Evolutionary conservation across 1,140 invertebrate genomes (phyloP).

Genomic region (Thaumatotibia leucotreta): DNA sequence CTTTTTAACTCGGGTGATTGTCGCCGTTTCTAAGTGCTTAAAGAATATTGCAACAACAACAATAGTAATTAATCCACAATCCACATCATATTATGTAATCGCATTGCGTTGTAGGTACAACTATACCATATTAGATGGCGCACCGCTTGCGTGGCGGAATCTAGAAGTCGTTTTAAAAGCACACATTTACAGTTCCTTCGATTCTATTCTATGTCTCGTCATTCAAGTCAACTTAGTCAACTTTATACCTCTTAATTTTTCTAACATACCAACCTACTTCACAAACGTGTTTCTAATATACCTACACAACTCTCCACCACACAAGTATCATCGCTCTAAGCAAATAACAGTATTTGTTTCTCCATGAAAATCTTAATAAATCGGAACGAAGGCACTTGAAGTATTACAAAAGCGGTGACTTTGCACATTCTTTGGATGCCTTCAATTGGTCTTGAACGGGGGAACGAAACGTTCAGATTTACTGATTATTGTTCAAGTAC

Average conservation of each 20-base stretch:
- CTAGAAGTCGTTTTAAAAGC: too few relatives aligned
- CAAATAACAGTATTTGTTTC: conserved; percentile 4
- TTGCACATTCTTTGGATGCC: conserved; percentile 34
- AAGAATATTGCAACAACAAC: too few relatives aligned
- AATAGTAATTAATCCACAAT: too few relatives aligned
- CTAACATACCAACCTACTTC: neutral
- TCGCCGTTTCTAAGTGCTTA: too few relatives aligned
- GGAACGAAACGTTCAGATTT: neutral
- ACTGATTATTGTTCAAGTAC: neutral
- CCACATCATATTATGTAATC: too few relatives aligned
- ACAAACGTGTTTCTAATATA: neutral
- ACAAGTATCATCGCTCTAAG: neutral
- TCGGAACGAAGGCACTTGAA: neutral
- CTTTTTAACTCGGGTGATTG: too few relatives aligned
- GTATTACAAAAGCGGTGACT: conserved; percentile 14
- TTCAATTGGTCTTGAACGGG: conserved; percentile 26
- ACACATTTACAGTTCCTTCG: too few relatives aligned
- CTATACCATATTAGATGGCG: too few relatives aligned
- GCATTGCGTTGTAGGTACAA: too few relatives aligned
- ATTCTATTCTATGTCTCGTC: too few relatives aligned
- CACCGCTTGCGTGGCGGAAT: too few relatives aligned
- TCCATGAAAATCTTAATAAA: neutral
- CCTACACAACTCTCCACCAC: neutral
- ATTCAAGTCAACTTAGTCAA: neutral
- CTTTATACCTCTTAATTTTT: neutral